A percentile compares a stretch with the other conserved stretches of the same genome.
phyloP scores from a whole-genome alignment of 1,140 invertebrate species.

The Aphelenchoides besseyi region DNA sequence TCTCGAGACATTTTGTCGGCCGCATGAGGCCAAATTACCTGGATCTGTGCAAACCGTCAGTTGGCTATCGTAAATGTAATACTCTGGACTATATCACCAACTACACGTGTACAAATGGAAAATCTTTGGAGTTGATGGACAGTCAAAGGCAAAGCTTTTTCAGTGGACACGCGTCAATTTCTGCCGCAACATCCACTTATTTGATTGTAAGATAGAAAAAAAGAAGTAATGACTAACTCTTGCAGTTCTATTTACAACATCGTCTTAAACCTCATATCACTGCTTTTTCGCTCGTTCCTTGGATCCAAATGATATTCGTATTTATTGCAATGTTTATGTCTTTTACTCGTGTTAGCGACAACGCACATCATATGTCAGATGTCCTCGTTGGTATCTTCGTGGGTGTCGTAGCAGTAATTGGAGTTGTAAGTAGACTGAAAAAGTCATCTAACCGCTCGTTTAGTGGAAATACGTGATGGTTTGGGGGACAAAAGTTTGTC shows the following conservation, averaged over 20 bases:
- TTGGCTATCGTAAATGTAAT: not conserved
- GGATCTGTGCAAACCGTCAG: not conserved
- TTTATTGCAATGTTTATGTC: not conserved
- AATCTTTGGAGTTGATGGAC: not conserved
- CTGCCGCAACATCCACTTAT: not conserved
- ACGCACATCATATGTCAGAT: not conserved
- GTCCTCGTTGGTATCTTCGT: not conserved
- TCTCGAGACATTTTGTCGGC: not conserved
- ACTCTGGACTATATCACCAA: not conserved
- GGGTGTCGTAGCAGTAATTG: not conserved
- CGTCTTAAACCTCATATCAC: not conserved
- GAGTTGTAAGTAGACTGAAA: not conserved
- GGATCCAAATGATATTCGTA: not conserved
- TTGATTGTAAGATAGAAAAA: not conserved
- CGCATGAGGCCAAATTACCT: not conserved
- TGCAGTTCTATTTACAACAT: conserved; percentile 1
- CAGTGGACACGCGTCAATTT: not conserved
- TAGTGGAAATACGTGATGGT: not conserved
- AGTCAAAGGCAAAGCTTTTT: not conserved
- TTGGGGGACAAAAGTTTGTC: not conserved
- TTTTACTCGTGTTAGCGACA: not conserved
- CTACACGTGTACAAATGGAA: not conserved
- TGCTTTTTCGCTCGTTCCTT: not conserved
- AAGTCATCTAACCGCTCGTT: not conserved
- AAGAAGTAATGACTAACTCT: not conserved